Percentiles rank a stretch among this genome's conserved stretches.
Evolutionary conservation across 2,888 invertebrate species (phyloP).

Genomic region (Lathronympha strigana): DNA sequence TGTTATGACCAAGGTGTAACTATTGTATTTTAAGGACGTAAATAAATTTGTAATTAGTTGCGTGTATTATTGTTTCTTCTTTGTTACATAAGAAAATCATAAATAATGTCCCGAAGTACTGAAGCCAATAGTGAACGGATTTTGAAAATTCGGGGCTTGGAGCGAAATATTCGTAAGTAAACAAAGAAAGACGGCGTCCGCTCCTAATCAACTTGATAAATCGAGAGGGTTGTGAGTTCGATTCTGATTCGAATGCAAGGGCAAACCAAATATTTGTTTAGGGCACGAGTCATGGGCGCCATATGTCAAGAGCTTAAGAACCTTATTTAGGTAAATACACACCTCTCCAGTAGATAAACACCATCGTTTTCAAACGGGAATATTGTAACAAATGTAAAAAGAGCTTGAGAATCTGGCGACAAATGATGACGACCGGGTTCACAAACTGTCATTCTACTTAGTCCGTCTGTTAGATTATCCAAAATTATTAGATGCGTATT

Average conservation of each 20-base stretch:
- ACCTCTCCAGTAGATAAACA: too few relatives aligned
- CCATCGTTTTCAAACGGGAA: too few relatives aligned
- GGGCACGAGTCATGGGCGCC: background rate
- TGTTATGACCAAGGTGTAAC: too few relatives aligned
- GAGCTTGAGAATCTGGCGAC: too few relatives aligned
- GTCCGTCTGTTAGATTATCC: too few relatives aligned
- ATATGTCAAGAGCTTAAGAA: background rate
- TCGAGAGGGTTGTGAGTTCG: conserved; percentile 18
- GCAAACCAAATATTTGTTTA: conserved; percentile 19
- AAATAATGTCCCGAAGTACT: conserved; percentile 11
- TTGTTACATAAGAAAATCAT: conserved; percentile 8
- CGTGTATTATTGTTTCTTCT: too few relatives aligned
- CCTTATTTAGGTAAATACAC: background rate
- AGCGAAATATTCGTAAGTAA: conserved; percentile 21
- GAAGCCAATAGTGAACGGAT: conserved; percentile 22
- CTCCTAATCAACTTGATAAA: conserved; percentile 38
- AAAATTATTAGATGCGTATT: too few relatives aligned
- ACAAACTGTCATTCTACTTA: too few relatives aligned
- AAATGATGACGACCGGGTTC: too few relatives aligned
- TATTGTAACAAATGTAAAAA: too few relatives aligned
- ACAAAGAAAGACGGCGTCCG: conserved; percentile 35
- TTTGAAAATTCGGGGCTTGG: conserved; percentile 21
- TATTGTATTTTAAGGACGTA: background rate
- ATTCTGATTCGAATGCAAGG: conserved; percentile 19
- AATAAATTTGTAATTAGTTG: too few relatives aligned